phyloP scores from a whole-genome alignment of 2,888 invertebrate species.

The Athalia circularis region DNA sequence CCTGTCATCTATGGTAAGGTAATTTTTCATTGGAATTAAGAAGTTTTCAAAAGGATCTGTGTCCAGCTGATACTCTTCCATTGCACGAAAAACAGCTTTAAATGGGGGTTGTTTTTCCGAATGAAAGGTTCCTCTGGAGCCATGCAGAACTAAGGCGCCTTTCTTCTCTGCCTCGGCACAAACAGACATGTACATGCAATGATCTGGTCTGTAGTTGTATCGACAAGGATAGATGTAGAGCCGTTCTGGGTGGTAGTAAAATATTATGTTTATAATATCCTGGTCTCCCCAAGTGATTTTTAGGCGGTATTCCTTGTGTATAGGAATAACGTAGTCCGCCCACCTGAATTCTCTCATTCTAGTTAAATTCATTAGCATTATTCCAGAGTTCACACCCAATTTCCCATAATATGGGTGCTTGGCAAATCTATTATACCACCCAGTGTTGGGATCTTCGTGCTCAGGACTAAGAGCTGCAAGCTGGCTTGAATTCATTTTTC shows the following conservation, averaged over 20 bases:
- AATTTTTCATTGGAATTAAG: constrained; percentile 77
- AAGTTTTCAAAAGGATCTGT: constrained; percentile 80
- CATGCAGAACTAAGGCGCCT: constrained; percentile 92
- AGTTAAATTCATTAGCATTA: constrained; percentile 98
- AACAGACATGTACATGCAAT: constrained; percentile 96
- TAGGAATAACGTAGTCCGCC: constrained; percentile 88
- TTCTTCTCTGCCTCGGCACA: constrained; percentile 83
- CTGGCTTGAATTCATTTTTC: constrained; percentile 88
- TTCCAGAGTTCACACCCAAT: constrained; percentile 95
- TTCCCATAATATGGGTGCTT: constrained; percentile 95
- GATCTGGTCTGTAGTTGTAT: constrained; percentile 95
- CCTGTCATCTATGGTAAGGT: constrained; percentile 75
- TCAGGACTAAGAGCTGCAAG: constrained; percentile 92
- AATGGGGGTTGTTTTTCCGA: constrained; percentile 91
- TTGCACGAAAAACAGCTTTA: constrained; percentile 81
- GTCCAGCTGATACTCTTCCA: constrained; percentile 82
- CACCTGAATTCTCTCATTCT: constrained; percentile 91
- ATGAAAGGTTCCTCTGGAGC: constrained; percentile 91
- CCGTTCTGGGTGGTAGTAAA: constrained; percentile 89
- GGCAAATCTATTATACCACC: constrained; percentile 97
- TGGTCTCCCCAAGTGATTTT: constrained; percentile 98
- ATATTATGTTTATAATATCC: constrained; percentile 94
- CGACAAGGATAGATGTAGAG: constrained; percentile 88
- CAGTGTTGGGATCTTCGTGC: constrained; percentile 93
- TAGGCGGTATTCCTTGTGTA: constrained; percentile 88